Evolutionary conservation across 2,797 vertebrate species (phyloP).

Genomic region (Phoxinus dragarum): DNA sequence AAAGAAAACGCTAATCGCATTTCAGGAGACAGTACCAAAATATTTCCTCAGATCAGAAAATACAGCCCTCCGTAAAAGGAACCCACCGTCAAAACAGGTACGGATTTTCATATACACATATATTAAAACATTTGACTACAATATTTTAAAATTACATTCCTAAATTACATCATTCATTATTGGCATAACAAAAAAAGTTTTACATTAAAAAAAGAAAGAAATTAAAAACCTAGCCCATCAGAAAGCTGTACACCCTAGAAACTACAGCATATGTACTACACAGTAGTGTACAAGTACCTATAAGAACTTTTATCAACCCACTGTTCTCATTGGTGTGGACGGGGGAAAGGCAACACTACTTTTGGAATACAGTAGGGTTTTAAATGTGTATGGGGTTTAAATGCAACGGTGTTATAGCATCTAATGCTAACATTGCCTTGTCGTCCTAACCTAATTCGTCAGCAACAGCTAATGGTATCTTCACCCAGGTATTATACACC

Average conservation of each 20-base stretch:
- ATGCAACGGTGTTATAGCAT: slow-evolving; percentile 17
- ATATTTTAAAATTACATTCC: slow-evolving; percentile 83
- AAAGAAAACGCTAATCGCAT: slow-evolving; percentile 76
- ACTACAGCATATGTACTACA: slow-evolving; percentile 71
- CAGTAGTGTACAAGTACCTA: slow-evolving; percentile 82
- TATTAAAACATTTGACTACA: slow-evolving; percentile 86
- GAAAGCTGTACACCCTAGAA: slow-evolving; percentile 72
- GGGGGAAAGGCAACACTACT: slow-evolving; percentile 78
- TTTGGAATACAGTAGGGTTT: slow-evolving; percentile 42
- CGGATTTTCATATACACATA: slow-evolving; percentile 78
- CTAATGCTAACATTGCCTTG: slow-evolving; percentile 41
- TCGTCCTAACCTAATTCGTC: slow-evolving; percentile 26
- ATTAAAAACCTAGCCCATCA: slow-evolving; percentile 77
- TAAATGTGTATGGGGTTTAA: slow-evolving; percentile 48
- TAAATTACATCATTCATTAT: slow-evolving; percentile 77
- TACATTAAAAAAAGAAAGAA: slow-evolving; percentile 74
- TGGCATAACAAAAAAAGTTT: slow-evolving; percentile 68
- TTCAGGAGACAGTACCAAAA: slow-evolving; percentile 82
- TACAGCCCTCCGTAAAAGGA: slow-evolving; percentile 74
- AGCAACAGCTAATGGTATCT: slow-evolving; percentile 32
- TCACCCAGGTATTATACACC: slow-evolving; percentile 59
- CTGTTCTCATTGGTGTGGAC: slow-evolving; percentile 64
- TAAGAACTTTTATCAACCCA: slow-evolving; percentile 79
- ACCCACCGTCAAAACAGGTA: slow-evolving; percentile 71
- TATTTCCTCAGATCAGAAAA: slow-evolving; percentile 77